phyloP scores from a whole-genome alignment of 2,113 vertebrate species.

The Vanacampus margaritifer region DNA sequence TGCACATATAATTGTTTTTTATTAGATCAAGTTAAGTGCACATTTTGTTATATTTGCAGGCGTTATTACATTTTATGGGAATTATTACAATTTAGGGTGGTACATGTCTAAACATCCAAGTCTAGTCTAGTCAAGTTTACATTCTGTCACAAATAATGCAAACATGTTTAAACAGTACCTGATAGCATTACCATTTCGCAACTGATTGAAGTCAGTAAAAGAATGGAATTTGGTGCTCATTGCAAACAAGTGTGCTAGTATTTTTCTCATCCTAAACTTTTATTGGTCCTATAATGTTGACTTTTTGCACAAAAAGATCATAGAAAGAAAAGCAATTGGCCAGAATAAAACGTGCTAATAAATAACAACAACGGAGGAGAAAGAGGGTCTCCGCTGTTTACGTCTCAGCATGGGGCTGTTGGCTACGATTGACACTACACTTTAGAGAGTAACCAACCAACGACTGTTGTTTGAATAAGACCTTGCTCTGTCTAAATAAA shows the following conservation, averaged over 20 bases:
- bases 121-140: neutral
- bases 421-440: slow-evolving; percentile 19
- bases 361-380: neutral
- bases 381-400: neutral
- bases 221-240: neutral
- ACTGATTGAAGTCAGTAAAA: neutral
- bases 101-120: neutral
- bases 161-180: too few species aligned
- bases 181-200: neutral
- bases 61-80: too few species aligned
- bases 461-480: slow-evolving; percentile 35
- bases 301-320: neutral
- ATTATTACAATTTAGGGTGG: too few species aligned
- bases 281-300: neutral
- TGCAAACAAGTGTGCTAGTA: neutral
- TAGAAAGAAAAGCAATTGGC: neutral
- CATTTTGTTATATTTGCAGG: too few species aligned
- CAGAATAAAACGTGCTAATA: neutral
- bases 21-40: too few species aligned
- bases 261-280: neutral
- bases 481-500: slow-evolving; percentile 29
- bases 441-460: slow-evolving; percentile 20
- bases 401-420: too few species aligned
- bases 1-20: too few species aligned
- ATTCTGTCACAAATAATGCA: neutral